Evolutionary conservation across 2,113 vertebrate species (phyloP), one percentile per base, ranked within the genome.

Genomic region (Empidonax traillii): DNA sequence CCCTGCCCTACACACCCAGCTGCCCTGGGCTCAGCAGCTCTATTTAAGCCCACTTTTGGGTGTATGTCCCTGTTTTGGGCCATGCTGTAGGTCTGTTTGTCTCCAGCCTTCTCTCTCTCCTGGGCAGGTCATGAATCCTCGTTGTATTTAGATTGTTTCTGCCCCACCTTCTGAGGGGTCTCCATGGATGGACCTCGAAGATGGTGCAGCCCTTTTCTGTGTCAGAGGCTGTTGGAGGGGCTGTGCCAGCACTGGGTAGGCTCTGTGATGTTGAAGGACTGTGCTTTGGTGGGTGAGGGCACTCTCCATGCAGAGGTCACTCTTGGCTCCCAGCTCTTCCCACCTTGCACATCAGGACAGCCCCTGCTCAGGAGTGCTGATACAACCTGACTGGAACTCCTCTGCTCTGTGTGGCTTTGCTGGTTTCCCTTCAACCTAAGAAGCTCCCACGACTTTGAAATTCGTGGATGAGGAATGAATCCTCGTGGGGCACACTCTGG

Each of bases 31-130:
- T 63, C 52, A 41, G 58, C 14, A 87, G 8, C 74, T 75, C 33
- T 14, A 28, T n/a, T 75, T 33, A 68, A 68, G 10, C 33, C 20
- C 66, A 65, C 24, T n/a, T 1, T 5, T 44, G 24, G 12, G 19
- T 2, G 7, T 4, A 27, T 56, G 7, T 5, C 41, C 5, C 5
- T 37, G 35, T 25, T 0, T 0, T 1, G 6, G 6, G 1, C 4
- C 0, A 0, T 46, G 8, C 10, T 69, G 37, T 16, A 37, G 23
- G 2, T n/a, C 3, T 46, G 23, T 2, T 74, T 63, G 7, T 22
- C 20, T 69, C 3, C 9, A 21, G 28, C 1, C 22, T 21, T 79
- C 12, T 3, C 3, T 41, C 9, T 49, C 14, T n/a, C 20, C 23
- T 51, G 23, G 9, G 7, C 3, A 3, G 14, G 12, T 18, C 10